A percentile compares a stretch with the other conserved stretches of the same genome.
phyloP scores from a whole-genome alignment of 2,888 invertebrate species.

The Allacma fusca region DNA sequence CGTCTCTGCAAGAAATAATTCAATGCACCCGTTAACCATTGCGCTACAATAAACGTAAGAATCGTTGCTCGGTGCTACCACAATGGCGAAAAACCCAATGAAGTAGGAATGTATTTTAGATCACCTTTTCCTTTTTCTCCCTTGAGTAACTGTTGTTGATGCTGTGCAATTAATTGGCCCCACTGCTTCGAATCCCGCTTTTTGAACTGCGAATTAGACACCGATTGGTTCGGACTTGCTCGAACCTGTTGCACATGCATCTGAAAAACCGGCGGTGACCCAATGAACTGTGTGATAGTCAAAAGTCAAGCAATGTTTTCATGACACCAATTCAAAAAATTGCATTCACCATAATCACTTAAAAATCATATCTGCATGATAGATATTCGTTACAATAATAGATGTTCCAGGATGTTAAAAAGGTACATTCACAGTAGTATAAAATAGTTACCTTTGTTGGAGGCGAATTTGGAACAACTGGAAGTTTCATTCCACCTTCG shows the following conservation, averaged over 20 bases:
- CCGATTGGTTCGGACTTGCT: constrained; percentile 37
- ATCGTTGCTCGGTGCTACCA: no score
- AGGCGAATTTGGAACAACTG: constrained; percentile 35
- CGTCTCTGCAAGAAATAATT: constrained; percentile 20
- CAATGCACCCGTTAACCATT: neutral
- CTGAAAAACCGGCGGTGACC: constrained; percentile 53
- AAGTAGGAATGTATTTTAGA: no score
- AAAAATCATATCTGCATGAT: no score
- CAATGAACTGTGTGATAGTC: constrained; percentile 40
- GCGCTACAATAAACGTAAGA: neutral
- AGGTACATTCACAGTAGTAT: neutral
- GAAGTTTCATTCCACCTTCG: constrained; percentile 37
- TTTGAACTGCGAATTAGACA: constrained; percentile 37
- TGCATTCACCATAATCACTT: no score
- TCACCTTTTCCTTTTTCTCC: constrained; percentile 41
- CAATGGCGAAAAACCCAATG: no score
- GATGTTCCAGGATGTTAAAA: neutral
- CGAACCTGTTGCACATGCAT: constrained; percentile 61
- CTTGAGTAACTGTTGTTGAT: constrained; percentile 56
- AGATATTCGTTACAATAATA: no score
- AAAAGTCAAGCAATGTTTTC: constrained; percentile 28
- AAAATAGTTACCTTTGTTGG: constrained; percentile 32
- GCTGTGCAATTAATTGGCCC: constrained; percentile 59
- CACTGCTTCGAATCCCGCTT: constrained; percentile 53
- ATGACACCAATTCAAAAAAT: constrained; percentile 5